Percentiles rank a stretch among this genome's conserved stretches.
Evolutionary conservation across 2,113 vertebrate species (phyloP).

Genomic region (Bos indicus): DNA sequence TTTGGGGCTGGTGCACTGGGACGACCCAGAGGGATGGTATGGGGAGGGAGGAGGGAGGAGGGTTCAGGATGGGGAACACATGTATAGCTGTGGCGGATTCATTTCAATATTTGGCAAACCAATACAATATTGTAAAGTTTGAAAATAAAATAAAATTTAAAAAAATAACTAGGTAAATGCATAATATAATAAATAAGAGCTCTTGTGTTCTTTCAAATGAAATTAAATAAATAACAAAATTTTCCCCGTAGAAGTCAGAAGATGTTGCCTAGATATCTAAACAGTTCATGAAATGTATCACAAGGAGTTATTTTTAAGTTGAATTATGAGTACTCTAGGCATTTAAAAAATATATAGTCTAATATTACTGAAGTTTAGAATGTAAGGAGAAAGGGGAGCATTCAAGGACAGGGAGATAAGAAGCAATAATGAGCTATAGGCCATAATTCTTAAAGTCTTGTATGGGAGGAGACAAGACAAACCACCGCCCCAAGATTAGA

Average conservation of each 20-base stretch:
- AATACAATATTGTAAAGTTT: too few species aligned
- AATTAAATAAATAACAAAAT: background rate
- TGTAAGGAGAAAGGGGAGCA: background rate
- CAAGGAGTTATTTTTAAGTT: background rate
- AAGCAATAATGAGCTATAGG: background rate
- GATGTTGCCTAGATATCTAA: background rate
- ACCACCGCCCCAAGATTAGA: background rate
- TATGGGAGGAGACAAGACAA: background rate
- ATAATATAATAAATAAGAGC: background rate
- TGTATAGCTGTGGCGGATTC: too few species aligned
- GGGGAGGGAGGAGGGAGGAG: too few species aligned
- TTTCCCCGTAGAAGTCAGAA: background rate
- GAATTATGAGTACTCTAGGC: background rate
- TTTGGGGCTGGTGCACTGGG: too few species aligned
- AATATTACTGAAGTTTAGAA: background rate
- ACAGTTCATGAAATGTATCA: background rate
- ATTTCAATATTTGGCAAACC: too few species aligned
- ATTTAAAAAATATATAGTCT: background rate
- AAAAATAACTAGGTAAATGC: background rate
- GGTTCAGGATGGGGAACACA: too few species aligned
- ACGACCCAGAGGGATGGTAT: too few species aligned
- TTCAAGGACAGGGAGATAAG: background rate
- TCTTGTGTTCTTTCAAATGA: background rate
- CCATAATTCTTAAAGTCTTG: background rate
- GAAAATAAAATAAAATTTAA: too few species aligned